These are phyloP conservation scores for Manis javanica DNA, from an alignment of 2,797 vertebrate species.

Conservation along the genomic window DNA sequence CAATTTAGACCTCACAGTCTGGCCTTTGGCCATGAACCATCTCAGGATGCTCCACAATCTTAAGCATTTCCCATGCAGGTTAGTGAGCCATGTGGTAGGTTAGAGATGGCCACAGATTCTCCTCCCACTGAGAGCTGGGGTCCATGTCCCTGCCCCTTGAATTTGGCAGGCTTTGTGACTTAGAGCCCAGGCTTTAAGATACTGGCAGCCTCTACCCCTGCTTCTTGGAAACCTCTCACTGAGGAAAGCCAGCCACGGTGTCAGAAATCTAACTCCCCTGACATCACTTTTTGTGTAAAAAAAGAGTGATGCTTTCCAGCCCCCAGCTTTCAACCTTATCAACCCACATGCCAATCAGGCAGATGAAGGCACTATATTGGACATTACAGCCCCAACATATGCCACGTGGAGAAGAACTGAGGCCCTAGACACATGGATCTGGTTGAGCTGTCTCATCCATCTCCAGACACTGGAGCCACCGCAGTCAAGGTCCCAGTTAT, in stretches of 20 bases:
- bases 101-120: not conserved
- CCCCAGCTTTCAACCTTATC: not conserved
- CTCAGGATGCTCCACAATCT: not conserved
- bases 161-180: not conserved
- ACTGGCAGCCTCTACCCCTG: not conserved
- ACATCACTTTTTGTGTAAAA: not conserved
- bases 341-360: not conserved
- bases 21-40: not conserved
- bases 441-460: not conserved
- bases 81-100: not conserved
- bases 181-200: not conserved
- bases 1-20: not conserved
- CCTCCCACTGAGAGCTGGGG: not conserved
- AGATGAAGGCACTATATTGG: not conserved
- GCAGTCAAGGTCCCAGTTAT: not conserved
- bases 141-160: not conserved
- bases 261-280: not conserved
- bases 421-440: no score
- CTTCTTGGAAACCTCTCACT: not conserved
- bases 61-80: not conserved
- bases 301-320: not conserved
- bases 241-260: not conserved
- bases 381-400: not conserved
- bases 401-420: not conserved
- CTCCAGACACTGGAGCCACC: not conserved